These are phyloP conservation scores for Apis florea DNA, from an alignment of 1,140 invertebrate species.

Conservation along the genomic window DNA sequence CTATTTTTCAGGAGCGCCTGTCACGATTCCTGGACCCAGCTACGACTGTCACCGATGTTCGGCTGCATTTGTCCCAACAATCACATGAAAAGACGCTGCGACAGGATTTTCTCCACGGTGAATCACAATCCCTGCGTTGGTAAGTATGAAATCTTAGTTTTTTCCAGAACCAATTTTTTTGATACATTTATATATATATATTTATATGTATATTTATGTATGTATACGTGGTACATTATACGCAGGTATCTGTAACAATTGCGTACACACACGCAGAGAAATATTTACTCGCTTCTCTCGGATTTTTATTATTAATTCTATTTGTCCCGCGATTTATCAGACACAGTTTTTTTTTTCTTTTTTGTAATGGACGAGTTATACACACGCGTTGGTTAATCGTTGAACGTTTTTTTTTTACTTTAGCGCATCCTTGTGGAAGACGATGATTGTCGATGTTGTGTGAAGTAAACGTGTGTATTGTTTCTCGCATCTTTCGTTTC, in stretches of 20 bases:
- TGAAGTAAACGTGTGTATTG: constrained; percentile 55
- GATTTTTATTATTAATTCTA: constrained; percentile 15
- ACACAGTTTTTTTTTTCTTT: constrained; percentile 14
- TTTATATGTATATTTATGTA: constrained; percentile 40
- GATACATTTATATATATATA: constrained; percentile 36
- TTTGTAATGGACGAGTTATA: constrained; percentile 56
- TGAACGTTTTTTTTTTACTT: constrained; percentile 36
- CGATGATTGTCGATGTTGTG: constrained; percentile 69
- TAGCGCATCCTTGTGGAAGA: constrained; percentile 56
- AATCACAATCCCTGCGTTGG: constrained; percentile 95
- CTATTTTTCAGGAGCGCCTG: constrained; percentile 85
- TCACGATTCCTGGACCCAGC: constrained; percentile 90
- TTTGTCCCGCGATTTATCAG: constrained; percentile 40
- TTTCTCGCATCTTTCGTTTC: background rate
- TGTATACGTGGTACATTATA: constrained; percentile 48
- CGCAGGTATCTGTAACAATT: constrained; percentile 26
- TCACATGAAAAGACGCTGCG: constrained; percentile 92
- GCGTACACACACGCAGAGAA: constrained; percentile 23
- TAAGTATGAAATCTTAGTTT: constrained; percentile 83
- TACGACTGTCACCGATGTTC: constrained; percentile 91
- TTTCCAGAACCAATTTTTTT: constrained; percentile 25
- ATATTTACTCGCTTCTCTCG: constrained; percentile 10
- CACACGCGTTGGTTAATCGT: constrained; percentile 47
- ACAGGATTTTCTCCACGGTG: constrained; percentile 91
- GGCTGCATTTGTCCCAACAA: constrained; percentile 95